Evolutionary conservation across 2,797 vertebrate species (phyloP).

Genomic region (Sylvilagus floridanus): DNA sequence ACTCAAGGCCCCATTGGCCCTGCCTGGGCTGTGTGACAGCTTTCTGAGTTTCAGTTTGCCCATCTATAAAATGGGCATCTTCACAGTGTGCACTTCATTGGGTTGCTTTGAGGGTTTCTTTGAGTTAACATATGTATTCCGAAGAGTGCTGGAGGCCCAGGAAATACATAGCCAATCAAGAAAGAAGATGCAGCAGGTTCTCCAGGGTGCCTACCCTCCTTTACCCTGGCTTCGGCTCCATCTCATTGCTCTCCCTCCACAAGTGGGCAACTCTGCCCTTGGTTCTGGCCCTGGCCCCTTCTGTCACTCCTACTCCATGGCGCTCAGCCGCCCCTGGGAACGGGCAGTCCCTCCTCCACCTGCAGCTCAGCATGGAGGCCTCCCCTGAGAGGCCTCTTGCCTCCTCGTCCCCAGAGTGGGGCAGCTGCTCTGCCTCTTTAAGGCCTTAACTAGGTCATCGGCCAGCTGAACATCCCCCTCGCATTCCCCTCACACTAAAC

Average conservation of each 20-base stretch:
- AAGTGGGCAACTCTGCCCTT: not conserved
- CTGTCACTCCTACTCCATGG: not conserved
- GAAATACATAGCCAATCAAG: not conserved
- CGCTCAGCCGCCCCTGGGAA: not conserved
- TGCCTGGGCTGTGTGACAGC: not conserved
- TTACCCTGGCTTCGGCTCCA: not conserved
- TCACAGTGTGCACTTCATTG: not conserved
- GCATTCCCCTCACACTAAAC: conserved; percentile 83
- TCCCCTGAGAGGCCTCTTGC: conserved; percentile 21
- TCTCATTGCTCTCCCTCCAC: not conserved
- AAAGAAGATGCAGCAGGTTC: not conserved
- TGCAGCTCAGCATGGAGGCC: conserved; percentile 43
- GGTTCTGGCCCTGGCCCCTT: not conserved
- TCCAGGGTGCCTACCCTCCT: not conserved
- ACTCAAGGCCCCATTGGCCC: not conserved
- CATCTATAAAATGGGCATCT: conserved; percentile 45
- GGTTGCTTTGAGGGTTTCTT: not conserved
- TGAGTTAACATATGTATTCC: not conserved
- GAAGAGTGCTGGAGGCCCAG: not conserved
- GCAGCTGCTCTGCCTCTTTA: conserved; percentile 85
- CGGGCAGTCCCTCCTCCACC: conserved; percentile 36
- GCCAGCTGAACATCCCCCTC: conserved; percentile 80
- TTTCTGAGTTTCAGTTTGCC: conserved; percentile 32
- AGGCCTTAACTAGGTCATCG: conserved; percentile 86
- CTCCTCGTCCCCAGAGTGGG: conserved; percentile 59